Evolutionary conservation across 2,113 vertebrate species (phyloP), one percentile per base, ranked within the genome.

Genomic region (Eulemur rufifrons): DNA sequence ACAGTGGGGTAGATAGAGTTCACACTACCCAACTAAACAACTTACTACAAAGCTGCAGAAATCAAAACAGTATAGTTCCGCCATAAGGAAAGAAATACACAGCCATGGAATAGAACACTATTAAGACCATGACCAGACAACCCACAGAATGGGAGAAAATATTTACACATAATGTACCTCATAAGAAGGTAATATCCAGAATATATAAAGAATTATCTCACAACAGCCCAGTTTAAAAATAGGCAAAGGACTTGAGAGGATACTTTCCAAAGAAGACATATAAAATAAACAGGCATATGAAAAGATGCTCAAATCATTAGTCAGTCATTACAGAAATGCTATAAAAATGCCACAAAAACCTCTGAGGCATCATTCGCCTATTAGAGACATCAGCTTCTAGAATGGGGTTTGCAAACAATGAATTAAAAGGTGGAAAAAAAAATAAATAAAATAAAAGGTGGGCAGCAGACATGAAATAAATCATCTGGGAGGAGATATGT

Each of bases 381-480:
- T 64, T 80, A 71, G 69, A 78, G 52, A 66, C 29, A 82, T 47
- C 61, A 56, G 8, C 17, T 6, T 63, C 32, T 87, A 66, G 59
- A 29, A 21, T 5, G 8, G 14, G 71, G 17, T 59, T 83, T 97
- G 45, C 37, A 94, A 87, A 59, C 23, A 64, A 32, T 52, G 69
- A 91, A 74, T 87, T 69, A 73, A 88, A 83, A 84, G 32, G 29
- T 74, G 45, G 37, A 37, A 37, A 37, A 37, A 37, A 37, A 37
- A 37, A 37, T 37, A 37, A 37, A 37, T 69, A 73, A 88, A 83
- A 84, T 69, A 73, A 88, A 83, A 84, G 32, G 29, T 74, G 45
- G 37, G 52, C 54, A 93, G 37, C 52, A 87, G 68, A 92, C 42
- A 56, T 56, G 50, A 89, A 94, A 89, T 86, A 94, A 90, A 90